Base-by-base conservation (phyloP, 2,113 vertebrate species). In the Petrocephalus microphthalmus region DNA sequence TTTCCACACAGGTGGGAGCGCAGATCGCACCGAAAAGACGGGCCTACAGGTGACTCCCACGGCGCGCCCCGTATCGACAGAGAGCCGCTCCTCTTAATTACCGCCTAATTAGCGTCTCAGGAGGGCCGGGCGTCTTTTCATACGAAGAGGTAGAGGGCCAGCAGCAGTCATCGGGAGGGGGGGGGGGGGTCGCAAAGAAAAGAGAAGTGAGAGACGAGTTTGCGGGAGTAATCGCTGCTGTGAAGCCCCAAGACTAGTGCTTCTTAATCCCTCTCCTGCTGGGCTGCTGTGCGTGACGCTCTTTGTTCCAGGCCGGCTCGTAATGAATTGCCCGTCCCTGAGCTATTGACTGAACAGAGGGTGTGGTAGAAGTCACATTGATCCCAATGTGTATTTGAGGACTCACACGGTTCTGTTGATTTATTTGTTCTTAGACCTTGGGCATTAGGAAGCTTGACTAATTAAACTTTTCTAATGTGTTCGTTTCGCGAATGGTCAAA, bases 21-120 rank as follows among this genome's bases (percentile, higher is more conserved):
- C 1, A 17, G 22, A 2, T 15, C 42, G 15, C 19, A 37, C 7
- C 54, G 7, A 86, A 19, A 37, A 47, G 45, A 29, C 60, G 3
- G 60, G 15, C 54, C 87, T 45, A 54, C 82, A 56, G 11, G 89
- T 71, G 71, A 64, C 81, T 89, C 56, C 47, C 45, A n/a, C 10
- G 1, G 15, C 17, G 11, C 29, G 49, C 51, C 56, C 11, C 51
- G 29, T n/a, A 78, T 2, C 33, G 42, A 56, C 29, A 10, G 13
- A 89, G 87, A 84, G 52, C 52, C 57, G 87, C 87, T 84, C 10
- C n/a, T 90, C 85, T 91, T 87, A 89, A 87, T 90, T 82, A 74
- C 87, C 51, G 53, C 8, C 19, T 89, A 89, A 88, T 88, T 90
- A 88, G 64, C 49, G 60, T 47, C 64, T 57, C 29, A 4, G 83